A percentile compares a stretch with the other conserved stretches of the same genome.
Conservation (phyloP, 2,797 vertebrate species). For the Girardinus metallicus region DNA sequence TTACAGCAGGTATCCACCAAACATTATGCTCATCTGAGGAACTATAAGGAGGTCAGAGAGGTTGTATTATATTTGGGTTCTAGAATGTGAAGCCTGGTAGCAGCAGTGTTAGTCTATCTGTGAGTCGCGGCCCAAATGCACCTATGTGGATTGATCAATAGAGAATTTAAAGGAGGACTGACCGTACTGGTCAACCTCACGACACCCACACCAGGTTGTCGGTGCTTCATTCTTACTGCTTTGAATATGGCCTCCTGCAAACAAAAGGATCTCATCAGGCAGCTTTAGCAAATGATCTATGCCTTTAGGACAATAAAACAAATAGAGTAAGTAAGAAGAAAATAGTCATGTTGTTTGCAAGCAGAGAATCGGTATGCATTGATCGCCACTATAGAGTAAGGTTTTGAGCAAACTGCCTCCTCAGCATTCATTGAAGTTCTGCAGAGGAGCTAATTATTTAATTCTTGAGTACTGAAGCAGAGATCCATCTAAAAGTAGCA, state of each 20-base stretch:
- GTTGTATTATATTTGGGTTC: not conserved
- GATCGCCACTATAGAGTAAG: not conserved
- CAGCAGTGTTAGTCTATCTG: not conserved
- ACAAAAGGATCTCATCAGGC: not conserved
- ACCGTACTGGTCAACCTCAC: not conserved
- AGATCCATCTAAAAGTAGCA: not conserved
- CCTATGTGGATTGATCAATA: not conserved
- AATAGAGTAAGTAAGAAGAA: not conserved
- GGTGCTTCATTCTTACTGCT: not conserved
- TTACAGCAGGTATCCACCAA: not conserved
- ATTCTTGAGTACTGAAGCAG: not conserved
- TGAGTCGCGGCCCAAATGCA: not conserved
- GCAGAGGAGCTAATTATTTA: not conserved
- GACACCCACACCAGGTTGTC: not conserved
- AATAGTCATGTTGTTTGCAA: too few species aligned
- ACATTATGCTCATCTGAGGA: not conserved
- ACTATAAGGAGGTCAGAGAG: not conserved
- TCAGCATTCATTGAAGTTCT: not conserved
- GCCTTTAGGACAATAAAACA: not conserved
- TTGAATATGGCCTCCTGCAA: not conserved
- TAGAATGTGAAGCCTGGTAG: not conserved
- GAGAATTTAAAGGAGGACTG: not conserved
- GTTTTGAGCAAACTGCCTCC: not conserved
- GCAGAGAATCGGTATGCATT: too few species aligned
- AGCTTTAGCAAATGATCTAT: not conserved